phyloP scores from a whole-genome alignment of 2,888 invertebrate species.

The Drosophila siamana region DNA sequence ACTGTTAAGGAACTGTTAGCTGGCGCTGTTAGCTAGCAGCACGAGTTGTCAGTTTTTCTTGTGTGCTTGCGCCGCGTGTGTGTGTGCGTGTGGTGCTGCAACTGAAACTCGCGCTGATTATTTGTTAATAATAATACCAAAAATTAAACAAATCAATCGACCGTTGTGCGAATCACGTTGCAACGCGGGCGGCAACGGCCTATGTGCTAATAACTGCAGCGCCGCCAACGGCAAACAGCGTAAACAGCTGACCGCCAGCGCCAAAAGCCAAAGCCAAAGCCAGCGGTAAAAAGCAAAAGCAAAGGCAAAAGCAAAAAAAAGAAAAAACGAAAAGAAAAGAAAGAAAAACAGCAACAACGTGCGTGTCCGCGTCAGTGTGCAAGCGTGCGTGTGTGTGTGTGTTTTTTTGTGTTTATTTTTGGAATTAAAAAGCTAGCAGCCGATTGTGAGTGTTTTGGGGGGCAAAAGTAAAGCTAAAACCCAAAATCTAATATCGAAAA shows the following conservation, averaged over 20 bases:
- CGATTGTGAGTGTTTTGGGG: constrained; percentile 58
- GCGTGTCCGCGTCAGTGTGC: constrained; percentile 25
- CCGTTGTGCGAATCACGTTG: constrained; percentile 20
- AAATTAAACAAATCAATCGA: constrained; percentile 11
- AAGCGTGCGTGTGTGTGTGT: constrained; percentile 53
- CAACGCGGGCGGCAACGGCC: constrained; percentile 31
- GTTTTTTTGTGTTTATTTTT: constrained; percentile 80
- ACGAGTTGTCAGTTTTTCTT: constrained; percentile 59
- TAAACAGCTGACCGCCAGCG: constrained; percentile 59
- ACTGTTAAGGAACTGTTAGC: constrained; percentile 42
- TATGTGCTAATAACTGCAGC: constrained; percentile 24
- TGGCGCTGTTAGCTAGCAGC: constrained; percentile 57
- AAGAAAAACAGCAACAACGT: constrained; percentile 22
- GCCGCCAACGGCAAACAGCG: constrained; percentile 37
- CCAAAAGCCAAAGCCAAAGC: constrained; percentile 1
- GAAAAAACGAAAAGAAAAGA: constrained; percentile 16
- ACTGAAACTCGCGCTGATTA: constrained; percentile 34
- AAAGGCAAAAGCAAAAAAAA: constrained; percentile 7
- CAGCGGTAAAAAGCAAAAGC: constrained; percentile 15
- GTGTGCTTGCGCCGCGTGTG: constrained; percentile 63
- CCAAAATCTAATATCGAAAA: constrained; percentile 35
- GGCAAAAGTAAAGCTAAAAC: constrained; percentile 57
- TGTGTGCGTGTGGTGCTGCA: constrained; percentile 61
- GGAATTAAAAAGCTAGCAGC: constrained; percentile 70
- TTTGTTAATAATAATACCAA: constrained; percentile 40